Conservation (phyloP, 1,140 invertebrate genomes). For the Panagrolaimus sp. region DNA sequence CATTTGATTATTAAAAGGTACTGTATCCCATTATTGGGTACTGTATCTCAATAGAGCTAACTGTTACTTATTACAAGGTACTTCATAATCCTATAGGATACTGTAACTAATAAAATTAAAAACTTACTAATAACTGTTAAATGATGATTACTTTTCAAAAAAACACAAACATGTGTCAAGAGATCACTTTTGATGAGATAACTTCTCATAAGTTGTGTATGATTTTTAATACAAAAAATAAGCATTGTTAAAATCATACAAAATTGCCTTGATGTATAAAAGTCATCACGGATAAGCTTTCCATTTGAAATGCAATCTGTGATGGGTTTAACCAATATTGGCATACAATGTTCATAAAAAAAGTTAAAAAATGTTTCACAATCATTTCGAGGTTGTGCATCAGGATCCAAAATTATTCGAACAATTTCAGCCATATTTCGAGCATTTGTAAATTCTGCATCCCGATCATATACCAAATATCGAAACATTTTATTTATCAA, state of each 20-base stretch:
- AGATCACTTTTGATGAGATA: slow-evolving; percentile 95
- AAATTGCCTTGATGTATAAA: slow-evolving; percentile 86
- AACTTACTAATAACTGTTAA: slow-evolving; percentile 85
- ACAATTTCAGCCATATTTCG: slow-evolving; percentile 66
- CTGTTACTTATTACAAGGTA: too few relatives aligned
- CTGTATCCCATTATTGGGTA: too few relatives aligned
- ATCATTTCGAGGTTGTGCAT: slow-evolving; percentile 69
- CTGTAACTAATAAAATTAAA: too few relatives aligned
- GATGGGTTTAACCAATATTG: slow-evolving; percentile 61
- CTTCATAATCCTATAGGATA: too few relatives aligned
- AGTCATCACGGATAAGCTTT: slow-evolving; percentile 70
- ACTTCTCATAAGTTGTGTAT: slow-evolving; percentile 79
- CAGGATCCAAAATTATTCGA: slow-evolving; percentile 87
- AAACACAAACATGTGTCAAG: slow-evolving; percentile 81
- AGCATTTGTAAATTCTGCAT: slow-evolving; percentile 83
- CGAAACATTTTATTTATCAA: slow-evolving; percentile 93
- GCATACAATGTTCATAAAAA: slow-evolving; percentile 97
- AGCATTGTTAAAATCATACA: slow-evolving; percentile 88
- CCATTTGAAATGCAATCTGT: slow-evolving; percentile 49
- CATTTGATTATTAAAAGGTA: too few relatives aligned
- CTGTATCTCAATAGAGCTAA: too few relatives aligned
- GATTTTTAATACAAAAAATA: slow-evolving; percentile 99
- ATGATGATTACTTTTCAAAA: slow-evolving; percentile 94
- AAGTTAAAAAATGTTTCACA: slow-evolving; percentile 73
- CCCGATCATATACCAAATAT: slow-evolving; percentile 73